Percentiles rank a stretch among this genome's conserved stretches.
These are phyloP conservation scores for Eristalis arbustorum DNA, from an alignment of 2,888 invertebrate genomes.

Conservation along the genomic window DNA sequence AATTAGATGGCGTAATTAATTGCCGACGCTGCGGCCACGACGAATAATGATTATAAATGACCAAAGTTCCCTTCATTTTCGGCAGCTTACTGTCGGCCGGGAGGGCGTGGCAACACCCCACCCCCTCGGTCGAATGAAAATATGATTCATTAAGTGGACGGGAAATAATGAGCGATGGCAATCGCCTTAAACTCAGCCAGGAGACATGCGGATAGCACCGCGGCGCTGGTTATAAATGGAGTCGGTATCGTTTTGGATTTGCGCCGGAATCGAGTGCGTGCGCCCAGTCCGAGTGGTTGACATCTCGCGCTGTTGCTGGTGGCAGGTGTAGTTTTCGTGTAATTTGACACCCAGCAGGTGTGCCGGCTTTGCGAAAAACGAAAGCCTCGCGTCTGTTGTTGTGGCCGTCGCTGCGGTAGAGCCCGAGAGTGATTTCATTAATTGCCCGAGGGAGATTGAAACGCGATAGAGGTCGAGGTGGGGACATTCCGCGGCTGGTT, in stretches of 20 bases:
- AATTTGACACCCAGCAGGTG: conserved; percentile 48
- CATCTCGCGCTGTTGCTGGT: conserved; percentile 17
- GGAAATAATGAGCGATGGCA: conserved; percentile 59
- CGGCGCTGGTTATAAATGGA: conserved; percentile 52
- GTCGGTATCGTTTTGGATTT: background rate
- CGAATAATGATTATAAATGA: conserved; percentile 65
- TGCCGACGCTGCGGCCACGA: conserved; percentile 38
- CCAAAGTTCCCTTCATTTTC: conserved; percentile 16
- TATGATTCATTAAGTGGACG: conserved; percentile 67
- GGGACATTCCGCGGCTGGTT: background rate
- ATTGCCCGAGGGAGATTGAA: conserved; percentile 48
- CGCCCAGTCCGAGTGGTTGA: conserved; percentile 32
- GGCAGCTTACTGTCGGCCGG: conserved; percentile 7
- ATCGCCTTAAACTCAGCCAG: conserved; percentile 40
- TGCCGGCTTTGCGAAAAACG: background rate
- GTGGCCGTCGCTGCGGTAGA: background rate
- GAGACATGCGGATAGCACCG: conserved; percentile 25
- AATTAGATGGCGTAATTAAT: conserved; percentile 65
- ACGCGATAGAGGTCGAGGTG: conserved; percentile 1
- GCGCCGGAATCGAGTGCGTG: conserved; percentile 3
- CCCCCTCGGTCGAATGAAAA: conserved; percentile 12
- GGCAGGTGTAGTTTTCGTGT: conserved; percentile 55
- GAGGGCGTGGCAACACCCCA: conserved; percentile 42
- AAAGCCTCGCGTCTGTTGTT: background rate
- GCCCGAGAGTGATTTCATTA: conserved; percentile 35